Evolutionary conservation across 1,140 invertebrate species (phyloP).

Genomic region (Tetramorium parvispinum): DNA sequence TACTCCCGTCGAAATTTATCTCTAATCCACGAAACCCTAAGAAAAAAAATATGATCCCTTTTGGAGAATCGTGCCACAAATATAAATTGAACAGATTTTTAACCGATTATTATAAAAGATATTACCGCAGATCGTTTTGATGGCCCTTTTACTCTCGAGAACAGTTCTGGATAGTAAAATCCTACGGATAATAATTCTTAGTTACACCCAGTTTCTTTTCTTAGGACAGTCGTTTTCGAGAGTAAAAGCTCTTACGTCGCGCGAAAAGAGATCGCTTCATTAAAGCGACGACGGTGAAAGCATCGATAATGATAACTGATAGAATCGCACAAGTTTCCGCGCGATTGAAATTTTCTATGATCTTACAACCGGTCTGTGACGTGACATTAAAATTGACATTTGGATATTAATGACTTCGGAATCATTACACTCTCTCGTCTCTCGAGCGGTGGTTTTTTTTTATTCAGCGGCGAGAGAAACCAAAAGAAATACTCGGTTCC

Average conservation of each 20-base stretch:
- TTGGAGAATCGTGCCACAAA: not conserved
- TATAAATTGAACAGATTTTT: slow-evolving; percentile 9
- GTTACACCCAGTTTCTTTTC: not conserved
- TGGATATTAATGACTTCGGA: slow-evolving; percentile 11
- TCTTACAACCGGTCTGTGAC: not conserved
- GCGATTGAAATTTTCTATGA: not conserved
- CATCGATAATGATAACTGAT: slow-evolving; percentile 12
- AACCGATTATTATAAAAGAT: not conserved
- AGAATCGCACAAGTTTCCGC: not conserved
- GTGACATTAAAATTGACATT: slow-evolving; percentile 32
- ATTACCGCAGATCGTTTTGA: not conserved
- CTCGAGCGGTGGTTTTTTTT: not conserved
- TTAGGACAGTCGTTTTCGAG: not conserved
- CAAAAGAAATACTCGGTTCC: not conserved
- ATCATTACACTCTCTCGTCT: not conserved
- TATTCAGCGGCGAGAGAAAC: not conserved
- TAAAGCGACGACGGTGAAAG: slow-evolving; percentile 2
- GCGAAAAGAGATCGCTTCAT: not conserved
- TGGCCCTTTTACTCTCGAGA: not conserved
- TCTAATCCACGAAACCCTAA: slow-evolving; percentile 1
- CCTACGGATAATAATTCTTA: not conserved
- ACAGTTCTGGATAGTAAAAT: not conserved
- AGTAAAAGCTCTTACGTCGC: slow-evolving; percentile 2
- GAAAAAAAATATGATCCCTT: not conserved
- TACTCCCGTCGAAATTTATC: slow-evolving; percentile 41